phyloP scores from a whole-genome alignment of 2,113 vertebrate species.

The Scatophagus argus region DNA sequence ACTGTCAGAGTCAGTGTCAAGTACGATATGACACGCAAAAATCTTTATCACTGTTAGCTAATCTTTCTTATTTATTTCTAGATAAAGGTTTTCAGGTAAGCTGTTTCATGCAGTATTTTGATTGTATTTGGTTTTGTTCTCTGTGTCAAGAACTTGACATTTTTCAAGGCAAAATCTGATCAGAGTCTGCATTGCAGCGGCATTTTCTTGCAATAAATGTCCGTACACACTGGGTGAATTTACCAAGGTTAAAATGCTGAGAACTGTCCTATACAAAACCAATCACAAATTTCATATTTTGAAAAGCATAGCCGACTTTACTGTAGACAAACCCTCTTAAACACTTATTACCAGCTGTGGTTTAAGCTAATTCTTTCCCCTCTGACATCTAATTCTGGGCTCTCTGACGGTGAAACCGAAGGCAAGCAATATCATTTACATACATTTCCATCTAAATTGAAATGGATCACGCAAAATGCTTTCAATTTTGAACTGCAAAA shows the following conservation, averaged over 20 bases:
- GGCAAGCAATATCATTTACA: slow-evolving; percentile 61
- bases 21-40: not conserved
- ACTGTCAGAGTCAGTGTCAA: not conserved
- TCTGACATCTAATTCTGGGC: slow-evolving; percentile 53
- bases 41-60: too few relatives aligned
- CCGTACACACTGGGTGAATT: not conserved
- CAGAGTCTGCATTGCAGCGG: not conserved
- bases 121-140: not conserved
- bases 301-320: slow-evolving; percentile 6
- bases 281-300: not conserved
- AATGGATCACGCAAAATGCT: slow-evolving; percentile 50
- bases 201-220: not conserved
- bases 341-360: slow-evolving; percentile 20
- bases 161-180: not conserved
- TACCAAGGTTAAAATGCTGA: not conserved
- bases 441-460: slow-evolving; percentile 71
- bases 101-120: not conserved
- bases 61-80: too few relatives aligned
- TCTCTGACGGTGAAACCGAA: slow-evolving; percentile 38
- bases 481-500: slow-evolving; percentile 42
- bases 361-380: slow-evolving; percentile 48
- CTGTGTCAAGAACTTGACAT: not conserved
- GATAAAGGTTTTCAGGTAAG: not conserved
- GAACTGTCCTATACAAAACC: not conserved
- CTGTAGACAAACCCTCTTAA: slow-evolving; percentile 14